Percentiles rank a stretch among this genome's conserved stretches.
Conservation (phyloP, 2,888 invertebrate species). For the Meteorus colon region DNA sequence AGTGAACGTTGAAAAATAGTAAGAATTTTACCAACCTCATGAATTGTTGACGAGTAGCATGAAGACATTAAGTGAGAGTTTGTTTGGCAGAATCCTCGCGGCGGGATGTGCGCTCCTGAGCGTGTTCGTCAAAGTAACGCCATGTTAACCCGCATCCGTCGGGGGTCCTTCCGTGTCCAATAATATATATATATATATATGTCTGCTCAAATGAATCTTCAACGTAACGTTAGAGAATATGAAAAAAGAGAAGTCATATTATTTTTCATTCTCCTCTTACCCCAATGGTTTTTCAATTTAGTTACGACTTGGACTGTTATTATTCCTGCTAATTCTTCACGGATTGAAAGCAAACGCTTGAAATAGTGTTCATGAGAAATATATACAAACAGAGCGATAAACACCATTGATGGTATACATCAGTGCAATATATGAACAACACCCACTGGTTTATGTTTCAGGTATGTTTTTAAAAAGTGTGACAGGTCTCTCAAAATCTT, state of each 20-base stretch:
- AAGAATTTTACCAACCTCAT: neutral
- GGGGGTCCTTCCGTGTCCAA: slow-evolving; percentile 49
- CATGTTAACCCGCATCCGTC: slow-evolving; percentile 54
- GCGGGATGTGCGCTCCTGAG: slow-evolving; percentile 50
- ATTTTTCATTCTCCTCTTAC: neutral
- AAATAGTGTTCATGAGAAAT: slow-evolving; percentile 16
- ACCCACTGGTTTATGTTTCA: slow-evolving; percentile 1
- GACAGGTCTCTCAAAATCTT: slow-evolving; percentile 6
- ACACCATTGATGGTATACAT: slow-evolving; percentile 28
- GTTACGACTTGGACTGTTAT: slow-evolving; percentile 7
- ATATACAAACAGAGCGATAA: slow-evolving; percentile 32
- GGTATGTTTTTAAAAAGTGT: slow-evolving; percentile 14
- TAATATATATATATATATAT: neutral
- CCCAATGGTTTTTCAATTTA: neutral
- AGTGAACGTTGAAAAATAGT: neutral
- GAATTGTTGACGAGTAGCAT: slow-evolving; percentile 58
- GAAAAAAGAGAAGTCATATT: neutral
- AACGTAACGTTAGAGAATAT: slow-evolving; percentile 7
- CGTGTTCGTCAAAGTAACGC: slow-evolving; percentile 53
- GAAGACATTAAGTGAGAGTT: slow-evolving; percentile 66
- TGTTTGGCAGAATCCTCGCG: slow-evolving; percentile 63
- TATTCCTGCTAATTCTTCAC: slow-evolving; percentile 38
- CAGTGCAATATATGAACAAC: neutral
- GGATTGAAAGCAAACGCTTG: slow-evolving; percentile 24
- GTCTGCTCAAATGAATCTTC: slow-evolving; percentile 11